A percentile compares a stretch with the other conserved stretches of the same genome.
Conservation (phyloP, 2,113 vertebrate species). For the Chlamydotis undulata region DNA sequence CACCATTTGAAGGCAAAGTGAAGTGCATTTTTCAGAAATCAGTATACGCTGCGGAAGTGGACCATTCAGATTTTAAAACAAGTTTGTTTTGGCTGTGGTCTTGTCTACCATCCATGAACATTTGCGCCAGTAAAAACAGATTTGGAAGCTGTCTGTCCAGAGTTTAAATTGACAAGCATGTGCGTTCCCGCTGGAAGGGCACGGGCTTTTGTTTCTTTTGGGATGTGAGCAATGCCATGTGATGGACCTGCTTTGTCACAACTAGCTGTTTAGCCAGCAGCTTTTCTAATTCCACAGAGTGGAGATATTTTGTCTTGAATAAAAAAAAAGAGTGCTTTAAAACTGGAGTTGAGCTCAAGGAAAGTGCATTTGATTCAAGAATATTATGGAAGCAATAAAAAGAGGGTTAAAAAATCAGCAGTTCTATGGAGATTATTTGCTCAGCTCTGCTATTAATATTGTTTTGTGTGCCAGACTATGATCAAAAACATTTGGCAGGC, state of each 20-base stretch:
- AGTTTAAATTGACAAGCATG: background rate
- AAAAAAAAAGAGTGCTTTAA: background rate
- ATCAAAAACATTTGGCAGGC: slow-evolving; percentile 64
- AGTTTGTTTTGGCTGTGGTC: background rate
- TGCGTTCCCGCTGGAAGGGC: background rate
- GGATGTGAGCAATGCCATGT: background rate
- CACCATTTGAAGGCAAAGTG: background rate
- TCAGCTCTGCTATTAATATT: slow-evolving; percentile 14
- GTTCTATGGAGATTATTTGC: slow-evolving; percentile 48
- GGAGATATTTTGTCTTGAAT: background rate
- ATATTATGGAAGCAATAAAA: slow-evolving; percentile 24
- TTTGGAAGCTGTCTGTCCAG: background rate
- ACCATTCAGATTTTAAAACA: background rate
- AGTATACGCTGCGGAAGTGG: background rate
- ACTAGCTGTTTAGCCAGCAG: background rate
- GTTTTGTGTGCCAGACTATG: slow-evolving; percentile 52
- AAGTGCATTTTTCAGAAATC: background rate
- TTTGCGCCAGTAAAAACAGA: background rate
- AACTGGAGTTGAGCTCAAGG: background rate
- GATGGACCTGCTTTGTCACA: background rate
- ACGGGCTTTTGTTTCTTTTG: background rate
- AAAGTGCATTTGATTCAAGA: background rate
- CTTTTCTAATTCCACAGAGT: background rate
- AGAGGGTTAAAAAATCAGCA: background rate
- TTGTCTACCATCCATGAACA: background rate